Conservation (phyloP, 1,140 invertebrate species). For the Eufriesea mexicana region DNA sequence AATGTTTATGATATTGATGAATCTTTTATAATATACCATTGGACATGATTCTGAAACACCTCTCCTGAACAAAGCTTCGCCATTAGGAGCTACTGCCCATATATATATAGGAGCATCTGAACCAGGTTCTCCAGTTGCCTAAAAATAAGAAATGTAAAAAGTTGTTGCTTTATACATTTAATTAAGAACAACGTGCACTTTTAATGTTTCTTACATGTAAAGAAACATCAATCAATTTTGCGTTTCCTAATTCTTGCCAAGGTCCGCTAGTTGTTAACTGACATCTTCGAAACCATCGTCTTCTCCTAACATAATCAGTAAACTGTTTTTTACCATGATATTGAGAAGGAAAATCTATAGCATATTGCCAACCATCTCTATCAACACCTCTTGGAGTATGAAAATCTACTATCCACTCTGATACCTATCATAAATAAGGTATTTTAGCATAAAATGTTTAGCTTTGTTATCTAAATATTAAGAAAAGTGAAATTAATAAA, state of each 20-base stretch:
- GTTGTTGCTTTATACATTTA: constrained; percentile 12
- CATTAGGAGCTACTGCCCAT: constrained; percentile 92
- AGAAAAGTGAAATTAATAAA: not conserved
- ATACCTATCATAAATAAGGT: constrained; percentile 83
- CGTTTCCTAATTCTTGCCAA: constrained; percentile 92
- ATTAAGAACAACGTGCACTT: not conserved
- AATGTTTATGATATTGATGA: constrained; percentile 5
- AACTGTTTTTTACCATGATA: constrained; percentile 93
- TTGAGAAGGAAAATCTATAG: constrained; percentile 92
- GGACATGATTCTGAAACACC: constrained; percentile 88
- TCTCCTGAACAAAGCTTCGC: constrained; percentile 90
- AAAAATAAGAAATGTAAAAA: constrained; percentile 34
- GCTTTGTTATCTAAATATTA: not conserved
- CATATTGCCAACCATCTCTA: constrained; percentile 96
- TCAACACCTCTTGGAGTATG: constrained; percentile 94
- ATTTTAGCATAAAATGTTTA: not conserved
- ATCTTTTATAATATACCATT: constrained; percentile 81
- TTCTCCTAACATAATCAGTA: constrained; percentile 93
- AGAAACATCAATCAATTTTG: constrained; percentile 91
- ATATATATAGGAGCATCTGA: constrained; percentile 83
- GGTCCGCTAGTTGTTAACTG: constrained; percentile 92
- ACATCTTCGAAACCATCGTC: constrained; percentile 93
- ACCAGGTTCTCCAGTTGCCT: constrained; percentile 73
- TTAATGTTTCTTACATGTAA: constrained; percentile 84
- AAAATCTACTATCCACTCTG: constrained; percentile 95